phyloP scores from a whole-genome alignment of 2,113 vertebrate genomes.

The Chaenocephalus aceratus region DNA sequence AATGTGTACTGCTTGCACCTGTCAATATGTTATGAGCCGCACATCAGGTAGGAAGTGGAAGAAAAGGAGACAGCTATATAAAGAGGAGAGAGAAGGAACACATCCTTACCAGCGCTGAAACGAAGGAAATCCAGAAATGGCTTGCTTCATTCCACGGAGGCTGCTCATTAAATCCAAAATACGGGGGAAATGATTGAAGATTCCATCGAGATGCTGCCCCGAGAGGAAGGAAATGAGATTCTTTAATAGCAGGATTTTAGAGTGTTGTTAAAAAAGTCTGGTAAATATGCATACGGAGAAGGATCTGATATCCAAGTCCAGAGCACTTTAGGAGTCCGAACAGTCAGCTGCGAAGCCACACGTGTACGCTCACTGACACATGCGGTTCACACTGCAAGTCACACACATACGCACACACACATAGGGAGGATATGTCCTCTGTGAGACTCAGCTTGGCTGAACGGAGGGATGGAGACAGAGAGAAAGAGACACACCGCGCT shows the following conservation, averaged over 20 bases:
- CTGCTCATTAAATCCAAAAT: slow-evolving; percentile 84
- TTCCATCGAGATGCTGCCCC: slow-evolving; percentile 74
- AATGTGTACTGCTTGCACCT: slow-evolving; percentile 51
- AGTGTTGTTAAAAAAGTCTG: slow-evolving; percentile 57
- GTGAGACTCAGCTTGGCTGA: slow-evolving; percentile 58
- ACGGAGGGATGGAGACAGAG: slow-evolving; percentile 62
- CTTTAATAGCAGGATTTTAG: slow-evolving; percentile 52
- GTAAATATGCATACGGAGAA: slow-evolving; percentile 51
- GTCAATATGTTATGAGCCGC: slow-evolving; percentile 65
- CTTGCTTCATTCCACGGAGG: slow-evolving; percentile 75
- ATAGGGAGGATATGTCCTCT: slow-evolving; percentile 57
- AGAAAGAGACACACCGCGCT: slow-evolving; percentile 45
- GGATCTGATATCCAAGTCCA: slow-evolving; percentile 74
- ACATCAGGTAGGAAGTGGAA: slow-evolving; percentile 51
- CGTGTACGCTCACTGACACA: slow-evolving; percentile 67
- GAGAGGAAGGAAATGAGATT: slow-evolving; percentile 59
- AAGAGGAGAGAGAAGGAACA: slow-evolving; percentile 20
- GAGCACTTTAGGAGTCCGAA: slow-evolving; percentile 69
- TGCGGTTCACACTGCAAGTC: slow-evolving; percentile 53
- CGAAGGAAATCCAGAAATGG: slow-evolving; percentile 69
- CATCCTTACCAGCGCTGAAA: slow-evolving; percentile 71
- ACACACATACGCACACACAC: slow-evolving; percentile 35
- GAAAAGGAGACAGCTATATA: slow-evolving; percentile 33
- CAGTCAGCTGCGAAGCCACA: slow-evolving; percentile 69
- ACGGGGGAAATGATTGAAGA: slow-evolving; percentile 63